Evolutionary conservation across 2,797 vertebrate genomes (phyloP), one percentile per base, ranked within the genome.

Genomic region (Pangasius krempfi): DNA sequence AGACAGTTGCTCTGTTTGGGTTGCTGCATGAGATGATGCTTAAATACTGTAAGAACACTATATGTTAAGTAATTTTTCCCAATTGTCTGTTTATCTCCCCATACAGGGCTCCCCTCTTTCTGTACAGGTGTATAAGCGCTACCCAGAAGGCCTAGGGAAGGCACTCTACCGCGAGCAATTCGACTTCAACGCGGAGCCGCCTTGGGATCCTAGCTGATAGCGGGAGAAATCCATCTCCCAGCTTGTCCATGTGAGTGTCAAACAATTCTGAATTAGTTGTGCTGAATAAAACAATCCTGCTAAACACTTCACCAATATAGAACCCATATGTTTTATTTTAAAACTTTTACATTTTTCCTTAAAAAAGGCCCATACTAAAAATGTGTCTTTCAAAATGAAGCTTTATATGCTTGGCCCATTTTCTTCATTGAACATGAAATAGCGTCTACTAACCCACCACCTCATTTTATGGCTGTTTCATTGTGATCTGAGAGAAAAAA

Each of bases 181-280:
- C 93, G 98, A 99, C 97, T 99, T 99, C 97, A 99, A 99, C 98
- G 98, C 99, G 92, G 98, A 99, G 99, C 99, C 99, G 92, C 98
- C 99, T 98, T 99, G 99, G 99, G 98, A 99, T 97, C 99, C 98
- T 97, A 99, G 99, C 98, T 99, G 99, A 99, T 99, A 99, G 98
- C 95, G 97, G 99, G 97, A 98, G 98, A 97, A 96, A 96, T 98
- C 98, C 98, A 97, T 98, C 98, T 98, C 98, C 98, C 97, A 97
- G 98, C 97, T 99, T 97, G 97, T 99, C 98, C 98, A 99, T 99
- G 99, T 99, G 94, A 98, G 98, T 96, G 56, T 81, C 60, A 70
- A 40, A 18, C 27, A 9, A 44, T 58, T 73, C 33, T 60, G 47
- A 44, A n/a, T n/a, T 44, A 7, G 12, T 27, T 44, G 12, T 27